Conservation (phyloP, 2,113 vertebrate genomes). For the Microtus ochrogaster region DNA sequence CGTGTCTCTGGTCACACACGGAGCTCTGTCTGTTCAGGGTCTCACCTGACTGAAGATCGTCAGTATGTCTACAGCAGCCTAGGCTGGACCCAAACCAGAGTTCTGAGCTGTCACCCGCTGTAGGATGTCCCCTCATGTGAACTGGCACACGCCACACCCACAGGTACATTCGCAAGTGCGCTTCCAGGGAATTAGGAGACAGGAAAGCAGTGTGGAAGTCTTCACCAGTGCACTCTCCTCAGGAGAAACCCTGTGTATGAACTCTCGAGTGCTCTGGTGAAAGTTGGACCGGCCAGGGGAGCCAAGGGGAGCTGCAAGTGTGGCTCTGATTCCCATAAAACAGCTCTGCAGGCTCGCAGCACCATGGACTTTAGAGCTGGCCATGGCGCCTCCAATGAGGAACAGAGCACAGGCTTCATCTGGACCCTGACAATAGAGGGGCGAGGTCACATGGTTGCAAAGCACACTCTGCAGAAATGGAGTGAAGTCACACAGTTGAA, state of each 20-base stretch:
- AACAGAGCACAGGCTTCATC: background rate
- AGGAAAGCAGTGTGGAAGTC: conserved; percentile 52
- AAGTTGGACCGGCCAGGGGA: background rate
- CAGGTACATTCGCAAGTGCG: background rate
- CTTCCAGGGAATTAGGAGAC: background rate
- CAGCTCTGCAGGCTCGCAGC: background rate
- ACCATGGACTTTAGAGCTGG: background rate
- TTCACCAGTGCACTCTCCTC: conserved; percentile 64
- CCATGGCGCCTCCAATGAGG: background rate
- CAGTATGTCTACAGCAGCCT: background rate
- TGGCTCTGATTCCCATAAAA: background rate
- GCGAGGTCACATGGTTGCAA: background rate
- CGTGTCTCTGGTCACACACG: conserved; percentile 36
- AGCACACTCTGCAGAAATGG: no score
- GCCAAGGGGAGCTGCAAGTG: background rate
- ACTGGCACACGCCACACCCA: conserved; percentile 8
- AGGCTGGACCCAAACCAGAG: rapidly evolving
- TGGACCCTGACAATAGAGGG: background rate
- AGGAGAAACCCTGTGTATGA: rapidly evolving
- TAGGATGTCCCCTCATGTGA: background rate
- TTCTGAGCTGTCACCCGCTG: background rate
- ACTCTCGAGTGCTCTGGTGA: background rate
- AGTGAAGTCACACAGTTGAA: background rate
- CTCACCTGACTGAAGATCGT: background rate
- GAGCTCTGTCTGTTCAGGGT: background rate